phyloP scores from a whole-genome alignment of 2,888 invertebrate species.

The Drosophila gaucha region DNA sequence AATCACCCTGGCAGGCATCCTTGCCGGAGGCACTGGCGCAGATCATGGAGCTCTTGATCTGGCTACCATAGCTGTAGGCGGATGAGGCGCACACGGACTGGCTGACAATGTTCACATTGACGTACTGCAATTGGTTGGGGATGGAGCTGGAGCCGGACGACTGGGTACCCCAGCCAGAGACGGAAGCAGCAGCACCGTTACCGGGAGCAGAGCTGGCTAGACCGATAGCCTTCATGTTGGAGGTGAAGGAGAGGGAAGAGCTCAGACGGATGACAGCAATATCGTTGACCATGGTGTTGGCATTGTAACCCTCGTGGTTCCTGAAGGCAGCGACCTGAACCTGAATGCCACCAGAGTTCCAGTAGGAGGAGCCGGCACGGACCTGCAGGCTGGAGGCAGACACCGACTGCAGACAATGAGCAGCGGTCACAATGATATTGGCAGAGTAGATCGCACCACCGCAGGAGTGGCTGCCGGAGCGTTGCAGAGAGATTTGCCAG shows the following conservation, averaged over 20 bases:
- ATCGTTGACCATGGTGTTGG: conserved; percentile 85
- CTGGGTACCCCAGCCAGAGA: conserved; percentile 75
- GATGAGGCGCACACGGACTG: conserved; percentile 80
- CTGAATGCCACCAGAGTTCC: conserved; percentile 66
- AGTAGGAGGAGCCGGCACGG: conserved; percentile 86
- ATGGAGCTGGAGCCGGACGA: conserved; percentile 67
- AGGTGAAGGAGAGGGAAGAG: conserved; percentile 83
- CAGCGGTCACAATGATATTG: conserved; percentile 86
- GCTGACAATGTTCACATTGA: conserved; percentile 84
- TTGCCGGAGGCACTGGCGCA: conserved; percentile 60
- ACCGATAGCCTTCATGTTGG: conserved; percentile 83
- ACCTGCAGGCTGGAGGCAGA: conserved; percentile 70
- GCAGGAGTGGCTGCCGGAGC: conserved; percentile 85
- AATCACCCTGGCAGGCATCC: conserved; percentile 73
- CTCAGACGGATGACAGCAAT: conserved; percentile 86
- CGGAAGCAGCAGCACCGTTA: conserved; percentile 57
- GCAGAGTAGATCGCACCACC: conserved; percentile 86
- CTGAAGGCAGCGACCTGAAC: conserved; percentile 46
- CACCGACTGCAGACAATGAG: conserved; percentile 85
- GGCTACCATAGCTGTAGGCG: conserved; percentile 76
- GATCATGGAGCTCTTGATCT: conserved; percentile 51
- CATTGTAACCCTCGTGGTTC: conserved; percentile 85
- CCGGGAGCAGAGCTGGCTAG: conserved; percentile 80
- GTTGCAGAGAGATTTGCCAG: conserved; percentile 72
- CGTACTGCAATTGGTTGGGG: conserved; percentile 83